Conservation (phyloP, 1,140 invertebrate species). For the Triops longicaudatus region DNA sequence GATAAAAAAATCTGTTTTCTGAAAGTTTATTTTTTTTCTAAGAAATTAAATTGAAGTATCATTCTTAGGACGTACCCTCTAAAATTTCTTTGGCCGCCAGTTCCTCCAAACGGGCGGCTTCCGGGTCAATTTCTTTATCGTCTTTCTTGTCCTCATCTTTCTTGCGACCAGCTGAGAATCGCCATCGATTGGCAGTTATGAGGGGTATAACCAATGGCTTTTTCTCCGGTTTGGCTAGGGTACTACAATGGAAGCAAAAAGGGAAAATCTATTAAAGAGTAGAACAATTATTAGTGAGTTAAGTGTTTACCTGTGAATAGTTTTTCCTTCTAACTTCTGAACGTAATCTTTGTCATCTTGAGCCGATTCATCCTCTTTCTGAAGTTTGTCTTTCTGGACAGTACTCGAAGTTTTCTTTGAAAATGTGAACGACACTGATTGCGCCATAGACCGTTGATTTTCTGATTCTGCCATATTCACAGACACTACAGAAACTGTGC, state of each 20-base stretch:
- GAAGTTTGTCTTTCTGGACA: background rate
- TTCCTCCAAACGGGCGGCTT: slow-evolving; percentile 32
- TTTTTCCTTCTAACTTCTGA: background rate
- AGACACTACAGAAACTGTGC: background rate
- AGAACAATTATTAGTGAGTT: background rate
- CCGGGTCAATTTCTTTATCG: slow-evolving; percentile 31
- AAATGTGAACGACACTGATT: background rate
- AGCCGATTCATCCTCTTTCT: background rate
- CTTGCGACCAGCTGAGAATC: slow-evolving; percentile 23
- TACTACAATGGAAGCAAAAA: slow-evolving; percentile 31
- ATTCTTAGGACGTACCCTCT: slow-evolving; percentile 31
- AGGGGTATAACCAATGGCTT: slow-evolving; percentile 42
- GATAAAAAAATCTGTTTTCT: too few species aligned
- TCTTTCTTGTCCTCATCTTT: slow-evolving; percentile 31
- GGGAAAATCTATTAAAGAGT: slow-evolving; percentile 19
- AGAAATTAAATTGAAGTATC: too few species aligned
- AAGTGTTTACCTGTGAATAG: background rate
- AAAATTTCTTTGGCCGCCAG: slow-evolving; percentile 40
- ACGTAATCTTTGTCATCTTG: background rate
- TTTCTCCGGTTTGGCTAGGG: slow-evolving; percentile 35
- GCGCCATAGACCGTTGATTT: background rate
- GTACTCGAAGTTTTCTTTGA: background rate
- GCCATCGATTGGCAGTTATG: slow-evolving; percentile 39
- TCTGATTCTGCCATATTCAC: background rate
- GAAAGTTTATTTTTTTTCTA: too few species aligned